A percentile compares a stretch with the other conserved stretches of the same genome.
Conservation (phyloP, 2,113 vertebrate species). For the Myocastor coypus region DNA sequence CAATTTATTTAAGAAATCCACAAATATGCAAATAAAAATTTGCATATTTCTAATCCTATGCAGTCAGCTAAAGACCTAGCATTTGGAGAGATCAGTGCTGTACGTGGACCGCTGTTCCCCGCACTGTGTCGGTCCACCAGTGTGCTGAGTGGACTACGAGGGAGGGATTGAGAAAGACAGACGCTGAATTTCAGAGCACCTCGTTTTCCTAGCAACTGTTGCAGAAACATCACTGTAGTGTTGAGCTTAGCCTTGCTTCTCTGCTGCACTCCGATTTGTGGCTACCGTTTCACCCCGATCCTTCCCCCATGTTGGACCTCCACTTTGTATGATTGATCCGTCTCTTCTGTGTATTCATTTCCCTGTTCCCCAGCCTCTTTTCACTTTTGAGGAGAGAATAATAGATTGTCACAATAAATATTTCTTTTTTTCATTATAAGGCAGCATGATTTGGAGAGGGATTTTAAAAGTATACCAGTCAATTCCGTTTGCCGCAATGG, state of each 20-base stretch:
- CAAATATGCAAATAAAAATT: neutral
- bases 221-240: neutral
- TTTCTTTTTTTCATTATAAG: constrained; percentile 68
- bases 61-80: neutral
- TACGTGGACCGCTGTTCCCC: neutral
- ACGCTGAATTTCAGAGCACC: accelerated
- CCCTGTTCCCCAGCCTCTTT: neutral
- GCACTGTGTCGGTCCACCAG: neutral
- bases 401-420: neutral
- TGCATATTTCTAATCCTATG: neutral
- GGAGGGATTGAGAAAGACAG: neutral
- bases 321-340: neutral
- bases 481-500: constrained; percentile 60
- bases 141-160: neutral
- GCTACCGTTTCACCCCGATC: neutral
- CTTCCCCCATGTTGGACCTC: neutral
- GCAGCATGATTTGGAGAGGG: constrained; percentile 63
- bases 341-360: constrained; percentile 17
- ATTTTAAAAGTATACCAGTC: constrained; percentile 66
- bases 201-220: neutral
- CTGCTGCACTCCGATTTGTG: neutral
- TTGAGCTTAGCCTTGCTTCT: neutral
- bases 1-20: neutral
- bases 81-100: neutral
- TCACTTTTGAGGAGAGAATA: neutral